Evolutionary conservation across 2,888 invertebrate species (phyloP).

Genomic region (Epinotia demarniana): DNA sequence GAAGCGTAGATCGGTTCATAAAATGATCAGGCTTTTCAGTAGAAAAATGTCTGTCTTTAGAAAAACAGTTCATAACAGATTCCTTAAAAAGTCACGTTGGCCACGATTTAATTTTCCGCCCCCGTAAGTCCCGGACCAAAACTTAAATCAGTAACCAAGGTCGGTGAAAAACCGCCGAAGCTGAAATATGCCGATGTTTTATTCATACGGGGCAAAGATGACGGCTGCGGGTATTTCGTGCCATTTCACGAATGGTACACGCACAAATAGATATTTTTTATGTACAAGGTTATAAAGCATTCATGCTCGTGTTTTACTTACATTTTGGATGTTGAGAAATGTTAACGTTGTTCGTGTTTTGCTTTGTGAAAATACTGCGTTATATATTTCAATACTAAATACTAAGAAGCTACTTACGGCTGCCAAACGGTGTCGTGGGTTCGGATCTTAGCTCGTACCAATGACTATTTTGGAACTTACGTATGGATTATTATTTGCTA

Average conservation of each 20-base stretch:
- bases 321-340: conserved; percentile 1
- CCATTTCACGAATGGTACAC: conserved; percentile 59
- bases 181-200: conserved; percentile 60
- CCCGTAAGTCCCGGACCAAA: conserved; percentile 25
- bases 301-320: conserved; percentile 31
- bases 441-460: no score
- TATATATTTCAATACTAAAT: neutral
- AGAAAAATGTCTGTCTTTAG: neutral
- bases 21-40: neutral
- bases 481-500: no score
- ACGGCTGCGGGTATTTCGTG: conserved; percentile 46
- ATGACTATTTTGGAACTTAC: no score
- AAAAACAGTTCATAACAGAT: neutral
- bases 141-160: conserved; percentile 51
- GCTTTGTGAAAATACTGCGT: neutral
- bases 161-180: conserved; percentile 57
- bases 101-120: conserved; percentile 34
- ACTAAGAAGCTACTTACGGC: no score
- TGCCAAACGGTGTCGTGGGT: no score
- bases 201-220: conserved; percentile 57
- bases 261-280: conserved; percentile 44
- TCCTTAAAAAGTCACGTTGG: conserved; percentile 10
- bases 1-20: neutral
- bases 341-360: neutral
- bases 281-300: conserved; percentile 38